Evolutionary conservation across 2,888 invertebrate species (phyloP), one percentile per base, ranked within the genome.

Genomic region (Octodonta nipae): DNA sequence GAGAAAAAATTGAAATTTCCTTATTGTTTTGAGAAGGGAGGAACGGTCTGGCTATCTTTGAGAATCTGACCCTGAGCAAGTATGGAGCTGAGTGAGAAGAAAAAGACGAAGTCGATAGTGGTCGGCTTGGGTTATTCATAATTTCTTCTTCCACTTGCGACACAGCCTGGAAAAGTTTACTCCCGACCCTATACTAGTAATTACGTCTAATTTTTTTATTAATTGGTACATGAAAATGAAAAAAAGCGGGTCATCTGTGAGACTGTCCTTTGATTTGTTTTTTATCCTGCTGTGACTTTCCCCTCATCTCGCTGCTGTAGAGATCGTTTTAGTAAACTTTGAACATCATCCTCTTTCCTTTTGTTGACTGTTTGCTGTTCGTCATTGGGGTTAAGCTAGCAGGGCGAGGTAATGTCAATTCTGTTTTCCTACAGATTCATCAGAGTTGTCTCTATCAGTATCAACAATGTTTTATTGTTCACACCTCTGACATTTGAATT

Each of bases 221-320:
- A 26, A 11, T 25, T 31, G 31, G 15, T 26, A 31, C 31, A 31
- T 31, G 5, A 15, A 26, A 26, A 25, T 4, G 25, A 31, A 31
- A 31, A 31, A 31, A 31, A 26, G 26, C 13, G 26, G 31, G 15
- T 31, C 31, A 15, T 25, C 31, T 31, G 26, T 24, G 14, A 25
- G 24, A 25, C 25, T 31, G 14, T 31, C 15, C 24, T 24, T 5
- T 24, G 31, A 25, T 25, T n/a, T n/a, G n/a, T n/a, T n/a, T n/a
- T n/a, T n/a, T n/a, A n/a, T n/a, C n/a, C n/a, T n/a, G n/a, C n/a
- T n/a, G n/a, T n/a, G n/a, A n/a, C n/a, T n/a, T n/a, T n/a, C n/a
- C n/a, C 20, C n/a, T 29, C 31, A 11, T 31, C 26, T 10, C 31
- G 25, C 31, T 31, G 12, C 25, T 25, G 20, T 12, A 30, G 30